These are phyloP conservation scores for Amphiura filiformis DNA, from an alignment of 35 echinoderm and acorn worm species.

Conservation along the genomic window DNA sequence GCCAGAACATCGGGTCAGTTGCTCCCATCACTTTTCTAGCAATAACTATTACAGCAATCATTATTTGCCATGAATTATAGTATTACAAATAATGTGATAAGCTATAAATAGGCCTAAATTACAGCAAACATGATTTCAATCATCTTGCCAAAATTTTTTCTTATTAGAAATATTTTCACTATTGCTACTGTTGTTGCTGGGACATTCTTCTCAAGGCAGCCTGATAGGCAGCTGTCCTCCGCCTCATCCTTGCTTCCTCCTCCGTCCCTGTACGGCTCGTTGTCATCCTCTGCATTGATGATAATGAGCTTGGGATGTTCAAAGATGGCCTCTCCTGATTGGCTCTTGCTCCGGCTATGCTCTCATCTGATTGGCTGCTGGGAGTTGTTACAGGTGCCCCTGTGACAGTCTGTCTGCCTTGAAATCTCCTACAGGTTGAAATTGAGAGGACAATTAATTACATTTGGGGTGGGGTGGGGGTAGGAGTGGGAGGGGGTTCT, in stretches of 20 bases:
- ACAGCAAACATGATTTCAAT: too few species aligned
- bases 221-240: conserved; percentile 23
- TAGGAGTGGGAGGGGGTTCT: too few species aligned
- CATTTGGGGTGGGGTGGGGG: too few species aligned
- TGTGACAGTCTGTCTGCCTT: conserved; percentile 18
- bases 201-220: conserved; percentile 44
- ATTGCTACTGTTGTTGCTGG: conserved; percentile 24
- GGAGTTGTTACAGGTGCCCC: not conserved
- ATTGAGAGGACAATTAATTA: not conserved
- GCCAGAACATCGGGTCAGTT: too few species aligned
- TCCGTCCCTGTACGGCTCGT: not conserved
- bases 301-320: not conserved
- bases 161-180: too few species aligned
- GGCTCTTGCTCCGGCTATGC: not conserved
- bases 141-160: too few species aligned
- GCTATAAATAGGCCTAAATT: too few species aligned
- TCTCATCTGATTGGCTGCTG: conserved; percentile 12
- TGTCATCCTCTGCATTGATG: too few species aligned
- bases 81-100: too few species aligned
- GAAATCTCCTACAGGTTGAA: conserved; percentile 37
- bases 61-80: too few species aligned
- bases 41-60: too few species aligned
- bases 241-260: conserved; percentile 19
- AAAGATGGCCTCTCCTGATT: conserved; percentile 33
- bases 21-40: too few species aligned